Conservation (phyloP, 2,888 invertebrate species). For the Caenorhabditis sp. region DNA sequence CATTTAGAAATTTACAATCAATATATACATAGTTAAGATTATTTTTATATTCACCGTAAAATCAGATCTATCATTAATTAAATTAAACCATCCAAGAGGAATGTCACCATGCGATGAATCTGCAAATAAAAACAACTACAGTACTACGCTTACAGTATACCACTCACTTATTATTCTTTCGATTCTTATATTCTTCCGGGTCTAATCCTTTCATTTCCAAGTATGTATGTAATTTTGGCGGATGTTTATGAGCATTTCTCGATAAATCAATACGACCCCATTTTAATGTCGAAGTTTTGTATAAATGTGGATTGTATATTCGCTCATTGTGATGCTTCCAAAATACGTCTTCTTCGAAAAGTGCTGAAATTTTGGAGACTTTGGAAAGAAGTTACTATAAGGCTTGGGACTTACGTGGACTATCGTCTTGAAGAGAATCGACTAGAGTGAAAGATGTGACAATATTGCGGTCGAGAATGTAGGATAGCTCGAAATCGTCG, state of each 20-base stretch:
- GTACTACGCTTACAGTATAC: too few relatives aligned
- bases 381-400: neutral
- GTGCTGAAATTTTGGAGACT: constrained; percentile 32
- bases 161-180: constrained; percentile 31
- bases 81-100: too few relatives aligned
- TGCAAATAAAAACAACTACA: neutral
- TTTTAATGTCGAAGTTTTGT: constrained; percentile 25
- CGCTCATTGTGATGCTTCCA: constrained; percentile 38
- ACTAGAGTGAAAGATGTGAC: constrained; percentile 55
- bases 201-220: constrained; percentile 44
- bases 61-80: too few relatives aligned
- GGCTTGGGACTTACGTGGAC: constrained; percentile 42
- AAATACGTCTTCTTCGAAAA: constrained; percentile 51
- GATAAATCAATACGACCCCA: constrained; percentile 54
- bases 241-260: constrained; percentile 51
- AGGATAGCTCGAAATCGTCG: constrained; percentile 55
- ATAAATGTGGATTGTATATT: constrained; percentile 11
- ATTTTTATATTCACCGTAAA: too few relatives aligned
- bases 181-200: constrained; percentile 39
- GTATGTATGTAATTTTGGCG: constrained; percentile 51
- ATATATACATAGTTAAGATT: too few relatives aligned
- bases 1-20: too few relatives aligned
- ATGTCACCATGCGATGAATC: constrained; percentile 7
- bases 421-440: constrained; percentile 44
- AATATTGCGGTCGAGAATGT: constrained; percentile 57